Evolutionary conservation across 2,888 invertebrate genomes (phyloP).

Genomic region (Cheilosia scutellata): DNA sequence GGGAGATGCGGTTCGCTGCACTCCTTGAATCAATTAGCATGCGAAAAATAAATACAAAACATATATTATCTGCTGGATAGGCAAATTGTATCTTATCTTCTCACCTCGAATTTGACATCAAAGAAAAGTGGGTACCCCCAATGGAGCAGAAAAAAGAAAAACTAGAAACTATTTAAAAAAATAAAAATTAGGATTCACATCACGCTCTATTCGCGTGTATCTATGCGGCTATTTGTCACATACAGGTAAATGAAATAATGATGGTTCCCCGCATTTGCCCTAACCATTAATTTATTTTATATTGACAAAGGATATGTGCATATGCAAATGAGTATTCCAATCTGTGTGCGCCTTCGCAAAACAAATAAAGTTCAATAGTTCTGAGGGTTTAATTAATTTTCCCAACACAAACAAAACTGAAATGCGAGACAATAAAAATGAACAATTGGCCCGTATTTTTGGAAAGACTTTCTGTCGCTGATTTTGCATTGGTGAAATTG

Average conservation of each 20-base stretch:
- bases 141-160: background rate
- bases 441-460: conserved; percentile 9
- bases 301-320: conserved; percentile 5
- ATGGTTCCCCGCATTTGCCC: conserved; percentile 2
- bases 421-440: background rate
- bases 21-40: conserved; percentile 63
- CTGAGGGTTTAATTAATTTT: conserved; percentile 12
- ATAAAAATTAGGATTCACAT: conserved; percentile 49
- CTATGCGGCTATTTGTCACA: conserved; percentile 9
- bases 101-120: conserved; percentile 48
- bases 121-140: too few species aligned
- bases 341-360: background rate
- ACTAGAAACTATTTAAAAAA: background rate
- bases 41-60: background rate
- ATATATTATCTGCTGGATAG: conserved; percentile 2
- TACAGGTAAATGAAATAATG: conserved; percentile 30
- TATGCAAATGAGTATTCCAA: conserved; percentile 1
- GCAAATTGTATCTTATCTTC: conserved; percentile 19
- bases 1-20: conserved; percentile 69
- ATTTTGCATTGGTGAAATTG: background rate
- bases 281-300: background rate
- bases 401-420: background rate
- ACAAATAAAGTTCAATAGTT: background rate
- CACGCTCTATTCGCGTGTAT: conserved; percentile 43
- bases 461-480: background rate